Evolutionary conservation across 2,797 vertebrate genomes (phyloP), one percentile per base, ranked within the genome.

Genomic region (Champsocephalus esox): DNA sequence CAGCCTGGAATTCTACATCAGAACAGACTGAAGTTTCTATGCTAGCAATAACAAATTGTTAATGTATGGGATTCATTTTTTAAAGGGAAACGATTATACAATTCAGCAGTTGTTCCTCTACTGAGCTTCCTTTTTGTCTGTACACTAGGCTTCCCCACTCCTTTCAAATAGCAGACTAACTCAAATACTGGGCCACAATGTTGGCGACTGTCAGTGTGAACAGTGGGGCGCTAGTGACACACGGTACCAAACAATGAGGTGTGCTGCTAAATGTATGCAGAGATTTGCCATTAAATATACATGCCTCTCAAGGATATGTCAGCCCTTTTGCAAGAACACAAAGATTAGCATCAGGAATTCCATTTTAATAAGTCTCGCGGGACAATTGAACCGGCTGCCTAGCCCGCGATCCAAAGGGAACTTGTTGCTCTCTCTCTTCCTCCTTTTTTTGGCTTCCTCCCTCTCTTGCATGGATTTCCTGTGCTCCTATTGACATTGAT

Each of bases 291-390:
- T 94, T 91, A 94, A 93, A 94, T 92, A 92, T 92, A 92, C 88
- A 93, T 90, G 87, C 82, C 79, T 92, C 90, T 92, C 79, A 91
- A 91, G 85, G 84, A 93, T 88, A 87, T 86, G 90, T 87, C 87
- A 90, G 80, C 68, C 87, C 87, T 86, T 93, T 91, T 85, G 85
- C 88, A 84, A 81, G 75, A 92, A 93, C 93, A 90, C 87, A 91
- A 93, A 93, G 92, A 94, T 92, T 90, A 93, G 85, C 89, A 91
- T 93, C 90, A 93, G 87, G 89, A 92, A 93, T 93, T 89, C 83
- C 81, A 88, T 89, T 90, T 92, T 93, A 94, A 94, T 94, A 92
- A 92, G 92, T 91, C 92, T 92, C 92, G 17, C 55, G 92, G 90
- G 92, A 92, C 58, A 75, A 70, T 80, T 72, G 75, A 90, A 77